Percentiles rank a stretch among this genome's conserved stretches.
phyloP scores from a whole-genome alignment of 2,797 vertebrate species.

The Brotula barbata region DNA sequence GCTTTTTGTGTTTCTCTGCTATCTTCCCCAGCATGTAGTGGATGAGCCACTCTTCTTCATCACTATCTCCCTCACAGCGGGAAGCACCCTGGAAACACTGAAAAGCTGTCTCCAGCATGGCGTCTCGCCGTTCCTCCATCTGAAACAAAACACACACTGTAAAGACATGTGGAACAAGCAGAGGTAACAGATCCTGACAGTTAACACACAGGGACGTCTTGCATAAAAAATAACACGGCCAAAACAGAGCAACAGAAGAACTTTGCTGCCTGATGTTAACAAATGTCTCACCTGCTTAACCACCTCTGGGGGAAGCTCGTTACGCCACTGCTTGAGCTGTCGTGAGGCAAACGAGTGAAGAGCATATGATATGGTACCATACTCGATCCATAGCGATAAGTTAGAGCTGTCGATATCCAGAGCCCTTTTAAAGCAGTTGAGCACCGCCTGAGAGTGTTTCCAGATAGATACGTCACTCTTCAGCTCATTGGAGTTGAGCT shows the following conservation, averaged over 20 bases:
- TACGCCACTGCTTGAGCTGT: constrained; percentile 93
- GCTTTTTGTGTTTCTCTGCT: constrained; percentile 89
- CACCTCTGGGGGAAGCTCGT: constrained; percentile 86
- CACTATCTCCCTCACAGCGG: constrained; percentile 90
- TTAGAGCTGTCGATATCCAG: constrained; percentile 94
- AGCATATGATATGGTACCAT: constrained; percentile 94
- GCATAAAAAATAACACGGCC: too few species aligned
- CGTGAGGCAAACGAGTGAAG: constrained; percentile 95
- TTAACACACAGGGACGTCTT: too few species aligned
- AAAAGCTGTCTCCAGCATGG: constrained; percentile 92
- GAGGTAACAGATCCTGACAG: constrained; percentile 18
- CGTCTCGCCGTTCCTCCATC: constrained; percentile 91
- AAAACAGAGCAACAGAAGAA: neutral
- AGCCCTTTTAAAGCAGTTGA: constrained; percentile 93
- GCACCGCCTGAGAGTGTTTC: constrained; percentile 92
- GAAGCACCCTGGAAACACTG: constrained; percentile 92
- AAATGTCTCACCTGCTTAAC: constrained; percentile 85
- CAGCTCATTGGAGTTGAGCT: constrained; percentile 95
- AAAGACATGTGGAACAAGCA: constrained; percentile 20
- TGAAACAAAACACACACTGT: constrained; percentile 62
- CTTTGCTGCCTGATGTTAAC: neutral
- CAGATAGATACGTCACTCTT: constrained; percentile 95
- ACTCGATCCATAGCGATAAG: constrained; percentile 97
- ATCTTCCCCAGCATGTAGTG: constrained; percentile 99
- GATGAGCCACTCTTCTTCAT: constrained; percentile 98